phyloP scores from a whole-genome alignment of 2,888 invertebrate genomes.

The Monoplex corrugatus region DNA sequence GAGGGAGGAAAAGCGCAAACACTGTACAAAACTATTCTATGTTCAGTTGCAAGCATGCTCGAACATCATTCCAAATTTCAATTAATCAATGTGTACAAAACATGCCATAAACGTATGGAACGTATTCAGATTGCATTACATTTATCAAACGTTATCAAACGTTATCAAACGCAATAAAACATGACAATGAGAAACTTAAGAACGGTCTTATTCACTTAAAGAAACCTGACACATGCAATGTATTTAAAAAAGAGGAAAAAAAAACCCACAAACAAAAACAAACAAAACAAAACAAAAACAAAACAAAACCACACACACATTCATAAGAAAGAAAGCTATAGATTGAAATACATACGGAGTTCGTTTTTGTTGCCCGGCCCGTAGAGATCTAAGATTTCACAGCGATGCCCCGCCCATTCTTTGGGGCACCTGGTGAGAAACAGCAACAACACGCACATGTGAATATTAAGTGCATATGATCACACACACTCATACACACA shows the following conservation, averaged over 20 bases:
- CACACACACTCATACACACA: too few species aligned
- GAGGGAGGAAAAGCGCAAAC: background rate
- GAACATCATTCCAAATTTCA: constrained; percentile 5
- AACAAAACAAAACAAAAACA: background rate
- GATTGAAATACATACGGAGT: constrained; percentile 52
- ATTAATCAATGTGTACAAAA: too few species aligned
- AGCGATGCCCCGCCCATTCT: constrained; percentile 55
- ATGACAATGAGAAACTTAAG: too few species aligned
- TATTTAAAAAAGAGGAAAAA: too few species aligned
- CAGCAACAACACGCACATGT: constrained; percentile 42
- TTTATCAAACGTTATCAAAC: background rate
- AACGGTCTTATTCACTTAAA: background rate
- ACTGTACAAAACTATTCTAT: background rate
- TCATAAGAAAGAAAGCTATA: background rate
- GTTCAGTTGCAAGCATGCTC: background rate
- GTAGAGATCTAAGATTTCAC: constrained; percentile 53
- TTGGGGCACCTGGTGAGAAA: constrained; percentile 53
- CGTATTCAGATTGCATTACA: background rate
- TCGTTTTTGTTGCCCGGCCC: constrained; percentile 44
- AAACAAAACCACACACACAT: background rate
- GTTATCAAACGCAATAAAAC: too few species aligned
- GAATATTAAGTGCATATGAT: too few species aligned
- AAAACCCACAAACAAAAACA: too few species aligned
- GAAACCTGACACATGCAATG: too few species aligned
- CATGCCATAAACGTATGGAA: background rate